Conservation (phyloP, 2,113 vertebrate species). For the Lonchura striata region DNA sequence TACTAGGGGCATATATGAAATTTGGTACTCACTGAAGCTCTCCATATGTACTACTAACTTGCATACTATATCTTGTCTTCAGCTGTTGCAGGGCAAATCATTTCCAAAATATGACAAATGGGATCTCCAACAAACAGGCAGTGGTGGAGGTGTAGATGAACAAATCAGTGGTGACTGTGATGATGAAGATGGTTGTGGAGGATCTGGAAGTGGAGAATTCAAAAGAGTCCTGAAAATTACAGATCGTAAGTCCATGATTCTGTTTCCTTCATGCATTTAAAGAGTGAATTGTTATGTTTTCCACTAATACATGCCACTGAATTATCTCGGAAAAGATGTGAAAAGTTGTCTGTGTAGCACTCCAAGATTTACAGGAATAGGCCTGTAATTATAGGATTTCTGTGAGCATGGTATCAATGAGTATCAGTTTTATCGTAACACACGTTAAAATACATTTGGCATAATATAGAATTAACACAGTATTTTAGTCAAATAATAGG, state of each 20-base stretch:
- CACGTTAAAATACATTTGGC: neutral
- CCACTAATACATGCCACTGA: neutral
- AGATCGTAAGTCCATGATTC: constrained; percentile 77
- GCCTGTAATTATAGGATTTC: neutral
- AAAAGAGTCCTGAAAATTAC: constrained; percentile 70
- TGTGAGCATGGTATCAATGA: neutral
- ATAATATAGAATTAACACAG: neutral
- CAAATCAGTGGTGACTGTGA: constrained; percentile 86
- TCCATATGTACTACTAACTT: neutral
- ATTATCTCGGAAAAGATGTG: neutral
- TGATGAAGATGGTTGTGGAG: constrained; percentile 85
- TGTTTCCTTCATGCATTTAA: neutral
- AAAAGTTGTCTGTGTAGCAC: neutral
- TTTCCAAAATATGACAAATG: constrained; percentile 78
- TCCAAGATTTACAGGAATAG: neutral
- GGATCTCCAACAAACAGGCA: constrained; percentile 79
- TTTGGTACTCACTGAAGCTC: neutral
- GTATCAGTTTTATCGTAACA: neutral
- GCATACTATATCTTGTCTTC: neutral
- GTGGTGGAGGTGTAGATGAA: constrained; percentile 71
- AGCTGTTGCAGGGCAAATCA: constrained; percentile 82
- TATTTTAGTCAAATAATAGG: neutral
- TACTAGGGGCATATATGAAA: neutral
- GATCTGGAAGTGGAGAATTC: constrained; percentile 79
- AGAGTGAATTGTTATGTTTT: neutral